A percentile compares a stretch with the other conserved stretches of the same genome.
Conservation (phyloP, 2,113 vertebrate species). For the Columbina picui region DNA sequence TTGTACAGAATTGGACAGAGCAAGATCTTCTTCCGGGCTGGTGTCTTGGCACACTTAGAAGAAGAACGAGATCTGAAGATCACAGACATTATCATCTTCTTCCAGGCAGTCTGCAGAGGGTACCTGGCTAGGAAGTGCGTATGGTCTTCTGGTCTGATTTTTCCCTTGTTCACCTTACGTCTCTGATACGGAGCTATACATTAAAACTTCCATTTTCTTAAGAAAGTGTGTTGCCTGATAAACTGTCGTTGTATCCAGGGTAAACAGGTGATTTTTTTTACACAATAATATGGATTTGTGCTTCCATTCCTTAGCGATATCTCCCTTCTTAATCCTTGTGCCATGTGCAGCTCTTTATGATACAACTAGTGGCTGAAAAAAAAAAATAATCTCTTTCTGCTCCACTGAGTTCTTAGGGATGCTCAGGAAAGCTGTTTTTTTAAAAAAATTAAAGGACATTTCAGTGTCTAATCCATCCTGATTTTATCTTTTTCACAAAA, state of each 20-base stretch:
- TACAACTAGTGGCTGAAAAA: not conserved
- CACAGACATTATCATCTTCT: slow-evolving; percentile 97
- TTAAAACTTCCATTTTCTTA: not conserved
- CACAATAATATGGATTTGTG: not conserved
- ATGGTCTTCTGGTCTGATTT: not conserved
- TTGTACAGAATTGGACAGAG: slow-evolving; percentile 98
- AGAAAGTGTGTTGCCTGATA: not conserved
- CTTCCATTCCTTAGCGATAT: not conserved
- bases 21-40: slow-evolving; percentile 98
- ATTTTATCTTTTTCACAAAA: not conserved
- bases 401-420: not conserved
- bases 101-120: slow-evolving; percentile 95
- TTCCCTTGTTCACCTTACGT: not conserved
- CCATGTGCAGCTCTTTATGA: not conserved
- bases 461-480: not conserved
- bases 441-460: not conserved
- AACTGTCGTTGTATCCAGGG: not conserved
- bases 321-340: not conserved
- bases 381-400: not conserved
- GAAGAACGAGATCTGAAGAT: slow-evolving; percentile 98
- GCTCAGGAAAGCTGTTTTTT: not conserved
- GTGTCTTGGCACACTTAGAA: slow-evolving; percentile 95
- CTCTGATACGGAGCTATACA: not conserved
- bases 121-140: slow-evolving; percentile 96
- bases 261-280: not conserved